These are phyloP conservation scores for Hyposoter didymator DNA, from an alignment of 2,888 invertebrate species.

Conservation along the genomic window DNA sequence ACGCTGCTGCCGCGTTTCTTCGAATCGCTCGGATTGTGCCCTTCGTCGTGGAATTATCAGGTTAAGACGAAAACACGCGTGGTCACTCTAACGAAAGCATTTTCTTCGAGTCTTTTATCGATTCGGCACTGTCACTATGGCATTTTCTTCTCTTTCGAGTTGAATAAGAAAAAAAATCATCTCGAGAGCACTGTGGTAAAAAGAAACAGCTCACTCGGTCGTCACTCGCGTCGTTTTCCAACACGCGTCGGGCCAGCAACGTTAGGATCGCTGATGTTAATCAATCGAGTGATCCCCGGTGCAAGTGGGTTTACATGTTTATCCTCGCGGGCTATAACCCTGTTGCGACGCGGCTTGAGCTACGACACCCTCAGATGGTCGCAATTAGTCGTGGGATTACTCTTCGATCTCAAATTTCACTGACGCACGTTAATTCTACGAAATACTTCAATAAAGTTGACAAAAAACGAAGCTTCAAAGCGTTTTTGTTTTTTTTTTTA, in stretches of 20 bases:
- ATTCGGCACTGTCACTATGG: background rate
- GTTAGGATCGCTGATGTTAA: background rate
- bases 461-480: background rate
- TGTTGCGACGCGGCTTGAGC: slow-evolving; percentile 2
- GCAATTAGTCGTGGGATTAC: background rate
- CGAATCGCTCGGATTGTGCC: background rate
- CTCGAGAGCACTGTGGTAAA: background rate
- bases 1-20: slow-evolving; percentile 20
- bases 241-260: background rate
- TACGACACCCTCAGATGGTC: background rate
- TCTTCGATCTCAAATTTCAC: background rate
- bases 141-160: background rate
- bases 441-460: background rate
- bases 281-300: slow-evolving; percentile 9
- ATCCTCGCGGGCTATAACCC: background rate
- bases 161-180: background rate
- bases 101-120: background rate
- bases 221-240: slow-evolving; percentile 40
- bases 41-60: background rate
- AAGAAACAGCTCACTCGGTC: slow-evolving; percentile 43
- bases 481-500: background rate
- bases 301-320: background rate
- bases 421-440: background rate
- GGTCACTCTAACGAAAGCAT: background rate
- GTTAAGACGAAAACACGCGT: slow-evolving; percentile 16